Evolutionary conservation across 2,888 invertebrate genomes (phyloP), one percentile per base, ranked within the genome.

Genomic region (Pristionchus fissidentatus): DNA sequence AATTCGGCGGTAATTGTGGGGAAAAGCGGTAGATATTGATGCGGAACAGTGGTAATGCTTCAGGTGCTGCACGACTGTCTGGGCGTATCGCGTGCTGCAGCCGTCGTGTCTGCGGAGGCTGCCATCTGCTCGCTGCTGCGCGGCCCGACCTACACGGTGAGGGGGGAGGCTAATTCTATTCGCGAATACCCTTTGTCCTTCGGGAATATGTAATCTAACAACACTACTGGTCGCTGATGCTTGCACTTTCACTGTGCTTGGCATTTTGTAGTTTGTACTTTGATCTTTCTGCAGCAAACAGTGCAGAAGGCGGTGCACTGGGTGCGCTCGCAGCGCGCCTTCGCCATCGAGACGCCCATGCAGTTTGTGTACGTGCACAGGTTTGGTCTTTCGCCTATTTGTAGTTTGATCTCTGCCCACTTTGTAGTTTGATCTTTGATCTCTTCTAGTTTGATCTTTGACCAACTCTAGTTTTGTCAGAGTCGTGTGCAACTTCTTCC

Each of bases 311-410:
- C 91, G 32, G 90, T 92, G 19, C 91, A 92, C 70, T 90, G 87
- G 83, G 85, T 91, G 10, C 88, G 91, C 8, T 86, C 88, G 15
- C 85, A 85, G 43, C 90, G 91, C 13, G 86, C 91, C 10, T 91
- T 90, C 84, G 73, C 88, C 49, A 86, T 91, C 78, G 91, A 91
- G 84, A 91, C 91, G 7, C 91, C 91, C 35, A 90, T 91, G 90
- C 91, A 91, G 80, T 89, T 88, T 84, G 87, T 89, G 78, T 89
- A 84, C 84, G 83, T 89, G 43, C 89, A 89, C 84, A 49, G 66
- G 81, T 81, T 26, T 49, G 60, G 29, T 29, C n/a, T 1, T 5
- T 29, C 4, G 13, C 35, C 0, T 7, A 22, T 13, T 13, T 22
- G 22, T 13, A 22, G 55, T 60, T 26, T 60, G 60, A 60, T 29